These are phyloP conservation scores for Philopotamus ludificatus DNA, from an alignment of 1,140 invertebrate genomes.

Conservation along the genomic window DNA sequence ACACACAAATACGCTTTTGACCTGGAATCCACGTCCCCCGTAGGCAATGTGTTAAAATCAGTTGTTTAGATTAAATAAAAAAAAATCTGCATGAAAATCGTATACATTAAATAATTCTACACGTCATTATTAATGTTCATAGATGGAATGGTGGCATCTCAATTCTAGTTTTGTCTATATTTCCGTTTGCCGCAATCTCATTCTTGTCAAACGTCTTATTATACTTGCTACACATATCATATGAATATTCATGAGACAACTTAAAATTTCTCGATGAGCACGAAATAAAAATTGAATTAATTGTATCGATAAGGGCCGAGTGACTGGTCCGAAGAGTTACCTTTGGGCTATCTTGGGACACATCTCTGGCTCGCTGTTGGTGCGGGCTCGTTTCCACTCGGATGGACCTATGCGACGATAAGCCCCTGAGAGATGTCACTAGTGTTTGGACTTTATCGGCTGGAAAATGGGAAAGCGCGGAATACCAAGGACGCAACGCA, in stretches of 20 bases:
- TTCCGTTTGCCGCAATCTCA: no score
- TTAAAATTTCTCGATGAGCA: constrained; percentile 19
- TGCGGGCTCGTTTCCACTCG: constrained; percentile 16
- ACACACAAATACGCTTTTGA: no score
- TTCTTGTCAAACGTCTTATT: no score
- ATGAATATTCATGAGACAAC: constrained; percentile 16
- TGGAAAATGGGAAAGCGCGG: not conserved
- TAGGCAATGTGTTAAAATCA: no score
- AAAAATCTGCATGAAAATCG: no score
- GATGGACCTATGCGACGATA: constrained; percentile 22
- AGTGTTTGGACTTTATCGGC: constrained; percentile 7
- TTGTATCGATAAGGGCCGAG: constrained; percentile 17
- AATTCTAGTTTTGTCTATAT: no score
- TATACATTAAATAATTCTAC: no score
- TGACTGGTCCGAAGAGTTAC: not conserved
- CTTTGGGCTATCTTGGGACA: constrained; percentile 11
- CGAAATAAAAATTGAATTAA: constrained; percentile 23
- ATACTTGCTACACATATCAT: no score
- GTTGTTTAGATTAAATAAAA: no score
- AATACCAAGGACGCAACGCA: not conserved
- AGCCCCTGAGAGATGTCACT: constrained; percentile 35
- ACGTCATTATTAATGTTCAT: no score
- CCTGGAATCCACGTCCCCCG: no score
- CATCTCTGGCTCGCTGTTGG: constrained; percentile 20
- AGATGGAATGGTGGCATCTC: no score